Conservation (phyloP, 2,113 vertebrate genomes). For the Elanus axillaris region DNA sequence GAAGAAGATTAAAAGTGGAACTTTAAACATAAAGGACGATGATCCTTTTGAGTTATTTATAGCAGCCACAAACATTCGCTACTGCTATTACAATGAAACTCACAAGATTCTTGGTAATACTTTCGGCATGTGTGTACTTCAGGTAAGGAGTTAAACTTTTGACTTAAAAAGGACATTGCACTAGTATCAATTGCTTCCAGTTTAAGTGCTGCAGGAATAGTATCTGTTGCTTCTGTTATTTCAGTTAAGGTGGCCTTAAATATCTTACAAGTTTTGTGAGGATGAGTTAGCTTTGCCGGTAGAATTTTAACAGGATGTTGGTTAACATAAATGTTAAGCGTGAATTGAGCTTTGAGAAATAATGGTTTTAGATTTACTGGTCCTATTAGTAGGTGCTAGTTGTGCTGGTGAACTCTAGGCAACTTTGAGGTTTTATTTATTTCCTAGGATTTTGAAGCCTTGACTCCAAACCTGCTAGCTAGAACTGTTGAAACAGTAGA, state of each 20-base stretch:
- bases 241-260: neutral
- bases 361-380: neutral
- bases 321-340: neutral
- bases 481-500: constrained; percentile 95
- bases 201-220: neutral
- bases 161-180: accelerated
- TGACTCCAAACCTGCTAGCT: constrained; percentile 93
- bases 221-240: neutral
- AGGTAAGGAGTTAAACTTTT: constrained; percentile 72
- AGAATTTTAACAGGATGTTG: neutral
- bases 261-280: neutral
- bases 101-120: constrained; percentile 98
- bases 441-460: constrained; percentile 91
- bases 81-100: constrained; percentile 98
- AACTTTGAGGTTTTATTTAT: neutral
- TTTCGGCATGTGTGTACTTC: constrained; percentile 93
- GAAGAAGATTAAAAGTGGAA: constrained; percentile 94
- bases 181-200: neutral
- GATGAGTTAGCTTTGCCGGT: neutral
- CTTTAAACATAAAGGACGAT: constrained; percentile 88
- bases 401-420: neutral
- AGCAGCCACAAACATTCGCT: constrained; percentile 95
- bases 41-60: constrained; percentile 96
- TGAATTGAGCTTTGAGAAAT: neutral
- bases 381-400: neutral